Evolutionary conservation across 2,797 vertebrate species (phyloP).

Genomic region (Ispidina picta): DNA sequence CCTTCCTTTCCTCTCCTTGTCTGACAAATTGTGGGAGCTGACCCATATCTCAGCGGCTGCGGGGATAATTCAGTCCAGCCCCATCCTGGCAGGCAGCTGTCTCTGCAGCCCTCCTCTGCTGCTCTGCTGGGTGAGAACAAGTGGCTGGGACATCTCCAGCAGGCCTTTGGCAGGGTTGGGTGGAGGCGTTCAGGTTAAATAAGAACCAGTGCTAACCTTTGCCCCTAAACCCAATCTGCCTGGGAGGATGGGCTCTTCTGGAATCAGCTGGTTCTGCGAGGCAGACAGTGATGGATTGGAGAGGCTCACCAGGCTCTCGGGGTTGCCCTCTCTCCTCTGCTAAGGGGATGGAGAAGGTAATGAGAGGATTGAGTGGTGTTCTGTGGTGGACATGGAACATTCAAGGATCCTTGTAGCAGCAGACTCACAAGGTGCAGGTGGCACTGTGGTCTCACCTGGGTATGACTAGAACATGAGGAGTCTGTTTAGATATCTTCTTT

Average conservation of each 20-base stretch:
- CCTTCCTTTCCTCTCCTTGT: slow-evolving; percentile 81
- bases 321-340: not conserved
- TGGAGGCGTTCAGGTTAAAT: not conserved
- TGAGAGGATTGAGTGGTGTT: not conserved
- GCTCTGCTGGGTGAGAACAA: not conserved
- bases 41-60: slow-evolving; percentile 78
- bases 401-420: not conserved
- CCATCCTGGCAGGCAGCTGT: slow-evolving; percentile 62
- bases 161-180: not conserved
- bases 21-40: slow-evolving; percentile 86
- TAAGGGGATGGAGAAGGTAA: not conserved
- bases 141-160: not conserved
- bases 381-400: not conserved
- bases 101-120: not conserved
- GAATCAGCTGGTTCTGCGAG: not conserved
- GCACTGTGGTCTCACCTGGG: not conserved
- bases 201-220: slow-evolving; percentile 37
- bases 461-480: not conserved
- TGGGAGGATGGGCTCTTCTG: not conserved
- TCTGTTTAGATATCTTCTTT: not conserved
- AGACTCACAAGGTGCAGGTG: fast-evolving
- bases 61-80: slow-evolving; percentile 79
- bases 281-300: not conserved
- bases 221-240: not conserved
- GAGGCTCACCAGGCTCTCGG: fast-evolving